phyloP scores from a whole-genome alignment of 2,113 vertebrate genomes.

The Xiphophorus couchianus region DNA sequence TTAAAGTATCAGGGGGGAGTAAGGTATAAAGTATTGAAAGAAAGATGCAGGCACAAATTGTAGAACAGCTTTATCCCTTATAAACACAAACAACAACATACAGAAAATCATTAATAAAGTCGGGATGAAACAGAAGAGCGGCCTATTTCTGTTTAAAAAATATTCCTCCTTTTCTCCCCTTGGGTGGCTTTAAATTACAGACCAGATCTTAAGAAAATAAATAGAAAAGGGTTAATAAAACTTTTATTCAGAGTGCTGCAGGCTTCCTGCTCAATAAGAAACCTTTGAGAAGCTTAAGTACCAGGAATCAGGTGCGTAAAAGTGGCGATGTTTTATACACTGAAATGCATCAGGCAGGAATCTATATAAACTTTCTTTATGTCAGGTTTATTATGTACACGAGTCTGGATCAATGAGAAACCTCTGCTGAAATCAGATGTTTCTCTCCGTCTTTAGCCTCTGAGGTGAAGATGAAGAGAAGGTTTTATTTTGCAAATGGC shows the following conservation, averaged over 20 bases:
- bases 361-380: not conserved
- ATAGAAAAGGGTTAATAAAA: not conserved
- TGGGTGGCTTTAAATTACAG: not conserved
- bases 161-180: not conserved
- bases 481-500: not conserved
- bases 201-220: not conserved
- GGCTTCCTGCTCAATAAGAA: not conserved
- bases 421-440: not conserved
- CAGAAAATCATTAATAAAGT: constrained; percentile 5
- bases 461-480: not conserved
- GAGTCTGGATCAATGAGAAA: not conserved
- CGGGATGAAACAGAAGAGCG: constrained; percentile 1
- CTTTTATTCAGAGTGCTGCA: not conserved
- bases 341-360: not conserved
- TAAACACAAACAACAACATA: constrained; percentile 5
- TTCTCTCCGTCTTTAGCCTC: not conserved
- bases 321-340: not conserved
- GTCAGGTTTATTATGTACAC: not conserved
- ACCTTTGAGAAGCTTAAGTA: not conserved
- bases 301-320: not conserved
- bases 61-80: not conserved
- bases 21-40: constrained; percentile 1
- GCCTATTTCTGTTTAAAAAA: constrained; percentile 14
- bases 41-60: not conserved
- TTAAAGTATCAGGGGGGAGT: not conserved